A percentile compares a stretch with the other conserved stretches of the same genome.
Evolutionary conservation across 2,113 vertebrate genomes (phyloP).

Genomic region (Acrocephalus arundinaceus): DNA sequence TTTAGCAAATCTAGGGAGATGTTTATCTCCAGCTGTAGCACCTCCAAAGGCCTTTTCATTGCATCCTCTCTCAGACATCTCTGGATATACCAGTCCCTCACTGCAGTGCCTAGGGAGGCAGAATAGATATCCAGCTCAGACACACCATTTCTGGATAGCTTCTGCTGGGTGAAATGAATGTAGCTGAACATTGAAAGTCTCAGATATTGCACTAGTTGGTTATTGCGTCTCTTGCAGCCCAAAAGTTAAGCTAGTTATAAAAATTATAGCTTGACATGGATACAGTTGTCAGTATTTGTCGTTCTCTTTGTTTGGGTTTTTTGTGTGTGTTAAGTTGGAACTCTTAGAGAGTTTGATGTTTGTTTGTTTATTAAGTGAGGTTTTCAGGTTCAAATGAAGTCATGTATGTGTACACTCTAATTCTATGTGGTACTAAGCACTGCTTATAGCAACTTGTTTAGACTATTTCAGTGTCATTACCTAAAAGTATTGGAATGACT

Average conservation of each 20-base stretch:
- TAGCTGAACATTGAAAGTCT: background rate
- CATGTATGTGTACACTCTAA: background rate
- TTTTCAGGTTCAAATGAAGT: background rate
- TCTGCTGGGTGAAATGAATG: background rate
- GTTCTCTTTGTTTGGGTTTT: background rate
- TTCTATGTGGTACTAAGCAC: background rate
- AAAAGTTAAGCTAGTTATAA: background rate
- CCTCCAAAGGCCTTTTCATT: background rate
- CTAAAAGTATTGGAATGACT: background rate
- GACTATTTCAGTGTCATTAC: background rate
- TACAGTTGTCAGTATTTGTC: background rate
- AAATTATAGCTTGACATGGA: background rate
- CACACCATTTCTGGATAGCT: fast-evolving
- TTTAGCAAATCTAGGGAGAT: background rate
- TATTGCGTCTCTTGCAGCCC: background rate
- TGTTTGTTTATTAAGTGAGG: background rate
- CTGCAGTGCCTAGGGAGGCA: background rate
- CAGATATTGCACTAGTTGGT: background rate
- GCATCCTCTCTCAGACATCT: background rate
- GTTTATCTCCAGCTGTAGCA: background rate
- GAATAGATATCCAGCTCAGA: background rate
- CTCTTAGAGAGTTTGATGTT: background rate
- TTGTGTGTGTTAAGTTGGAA: background rate
- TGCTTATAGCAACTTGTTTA: background rate
- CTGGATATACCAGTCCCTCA: background rate